Evolutionary conservation across 2,888 invertebrate species (phyloP).

Genomic region (Tachina grossa): DNA sequence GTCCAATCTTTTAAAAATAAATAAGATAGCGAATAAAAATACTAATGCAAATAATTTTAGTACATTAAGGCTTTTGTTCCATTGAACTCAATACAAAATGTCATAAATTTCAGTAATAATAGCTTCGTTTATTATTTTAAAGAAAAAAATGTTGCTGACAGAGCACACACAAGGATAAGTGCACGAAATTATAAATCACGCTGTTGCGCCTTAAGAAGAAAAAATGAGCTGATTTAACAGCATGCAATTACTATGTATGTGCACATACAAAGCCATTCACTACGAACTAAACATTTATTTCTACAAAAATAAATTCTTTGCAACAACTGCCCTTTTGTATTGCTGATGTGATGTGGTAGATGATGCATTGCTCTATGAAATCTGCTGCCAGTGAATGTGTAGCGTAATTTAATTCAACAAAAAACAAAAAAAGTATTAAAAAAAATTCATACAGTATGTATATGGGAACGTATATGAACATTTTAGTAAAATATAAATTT

Average conservation of each 20-base stretch:
- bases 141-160: too few species aligned
- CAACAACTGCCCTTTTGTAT: conserved; percentile 13
- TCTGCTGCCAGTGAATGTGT: conserved; percentile 29
- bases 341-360: conserved; percentile 29
- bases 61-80: not conserved
- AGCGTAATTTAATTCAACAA: conserved; percentile 56
- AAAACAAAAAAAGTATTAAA: conserved; percentile 59
- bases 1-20: not conserved
- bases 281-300: not conserved
- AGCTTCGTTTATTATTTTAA: too few species aligned
- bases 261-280: too few species aligned
- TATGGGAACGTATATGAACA: too few species aligned
- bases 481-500: conserved; percentile 16
- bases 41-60: not conserved
- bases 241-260: too few species aligned
- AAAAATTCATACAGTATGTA: conserved; percentile 31
- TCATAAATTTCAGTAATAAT: not conserved
- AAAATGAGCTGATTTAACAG: too few species aligned
- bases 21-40: not conserved
- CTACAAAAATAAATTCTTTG: conserved; percentile 20
- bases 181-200: not conserved
- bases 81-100: not conserved
- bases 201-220: not conserved
- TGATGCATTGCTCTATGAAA: conserved; percentile 52
- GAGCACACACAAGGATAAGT: not conserved